These are phyloP conservation scores for Caenorhabditis sp. DNA, from an alignment of 2,888 invertebrate genomes.

Conservation along the genomic window DNA sequence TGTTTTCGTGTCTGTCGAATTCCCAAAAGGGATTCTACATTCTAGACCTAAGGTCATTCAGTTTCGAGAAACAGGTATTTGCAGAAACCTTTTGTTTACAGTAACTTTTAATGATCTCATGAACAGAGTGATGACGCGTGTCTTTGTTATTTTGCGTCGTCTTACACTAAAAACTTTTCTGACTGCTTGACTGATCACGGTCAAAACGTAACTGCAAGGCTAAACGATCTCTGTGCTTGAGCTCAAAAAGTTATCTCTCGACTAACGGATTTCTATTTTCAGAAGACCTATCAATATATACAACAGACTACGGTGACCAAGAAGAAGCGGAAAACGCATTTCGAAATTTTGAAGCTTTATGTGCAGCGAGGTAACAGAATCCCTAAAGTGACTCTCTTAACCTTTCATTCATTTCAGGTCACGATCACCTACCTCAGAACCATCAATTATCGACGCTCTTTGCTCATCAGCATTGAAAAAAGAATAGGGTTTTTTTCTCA, in stretches of 20 bases:
- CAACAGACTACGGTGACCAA: conserved; percentile 62
- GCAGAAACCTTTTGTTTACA: conserved; percentile 21
- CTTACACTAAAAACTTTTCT: conserved; percentile 6
- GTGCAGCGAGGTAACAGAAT: conserved; percentile 38
- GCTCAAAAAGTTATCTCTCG: background rate
- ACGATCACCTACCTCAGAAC: conserved; percentile 49
- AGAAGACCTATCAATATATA: conserved; percentile 59
- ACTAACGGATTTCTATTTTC: conserved; percentile 18
- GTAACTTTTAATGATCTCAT: conserved; percentile 33
- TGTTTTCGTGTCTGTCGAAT: background rate
- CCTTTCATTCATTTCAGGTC: conserved; percentile 35
- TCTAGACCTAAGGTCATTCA: conserved; percentile 1
- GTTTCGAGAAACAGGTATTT: conserved; percentile 18
- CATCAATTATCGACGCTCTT: conserved; percentile 56
- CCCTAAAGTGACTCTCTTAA: background rate
- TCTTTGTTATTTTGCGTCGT: conserved; percentile 14
- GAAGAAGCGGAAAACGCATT: conserved; percentile 47
- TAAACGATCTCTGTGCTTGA: conserved; percentile 26
- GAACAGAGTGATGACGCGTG: conserved; percentile 8
- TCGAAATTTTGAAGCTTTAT: conserved; percentile 55
- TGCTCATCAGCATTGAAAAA: conserved; percentile 64
- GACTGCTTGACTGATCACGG: conserved; percentile 37
- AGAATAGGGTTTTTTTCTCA: conserved; percentile 61
- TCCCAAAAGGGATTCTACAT: background rate
- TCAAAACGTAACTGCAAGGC: conserved; percentile 4